These are phyloP conservation scores for Hyalella azteca DNA, from an alignment of 2,888 invertebrate species.

Conservation along the genomic window DNA sequence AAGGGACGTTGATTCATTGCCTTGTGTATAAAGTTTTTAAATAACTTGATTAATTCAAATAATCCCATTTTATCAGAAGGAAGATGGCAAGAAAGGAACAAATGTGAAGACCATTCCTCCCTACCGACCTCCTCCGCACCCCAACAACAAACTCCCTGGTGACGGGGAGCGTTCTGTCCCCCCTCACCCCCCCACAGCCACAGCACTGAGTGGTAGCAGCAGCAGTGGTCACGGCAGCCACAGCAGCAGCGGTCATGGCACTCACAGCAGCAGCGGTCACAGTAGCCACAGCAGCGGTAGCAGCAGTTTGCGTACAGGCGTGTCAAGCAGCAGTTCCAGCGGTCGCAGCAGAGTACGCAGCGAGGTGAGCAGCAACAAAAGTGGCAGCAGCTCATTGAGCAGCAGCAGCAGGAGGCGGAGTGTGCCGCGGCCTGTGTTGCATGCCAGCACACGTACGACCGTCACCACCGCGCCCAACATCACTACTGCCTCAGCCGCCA, in stretches of 20 bases:
- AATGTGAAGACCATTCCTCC: conserved; percentile 58
- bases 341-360: not conserved
- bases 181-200: conserved; percentile 46
- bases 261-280: conserved; percentile 41
- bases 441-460: conserved; percentile 18
- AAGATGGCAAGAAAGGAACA: conserved; percentile 47
- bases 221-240: conserved; percentile 35
- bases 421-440: conserved; percentile 14
- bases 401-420: conserved; percentile 12
- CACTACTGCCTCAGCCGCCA: not conserved
- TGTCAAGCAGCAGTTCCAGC: not conserved
- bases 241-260: conserved; percentile 35
- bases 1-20: no score
- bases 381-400: conserved; percentile 9
- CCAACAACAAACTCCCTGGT: not conserved
- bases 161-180: not conserved
- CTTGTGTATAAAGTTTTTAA: no score
- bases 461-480: not conserved
- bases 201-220: conserved; percentile 41
- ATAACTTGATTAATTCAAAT: no score
- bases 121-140: conserved; percentile 52
- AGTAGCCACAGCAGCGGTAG: not conserved
- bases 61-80: not conserved
- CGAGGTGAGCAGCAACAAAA: not conserved
- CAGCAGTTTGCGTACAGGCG: not conserved